Base-by-base conservation (phyloP, 2,888 invertebrate genomes). In the Ypsolopha scabrella region DNA sequence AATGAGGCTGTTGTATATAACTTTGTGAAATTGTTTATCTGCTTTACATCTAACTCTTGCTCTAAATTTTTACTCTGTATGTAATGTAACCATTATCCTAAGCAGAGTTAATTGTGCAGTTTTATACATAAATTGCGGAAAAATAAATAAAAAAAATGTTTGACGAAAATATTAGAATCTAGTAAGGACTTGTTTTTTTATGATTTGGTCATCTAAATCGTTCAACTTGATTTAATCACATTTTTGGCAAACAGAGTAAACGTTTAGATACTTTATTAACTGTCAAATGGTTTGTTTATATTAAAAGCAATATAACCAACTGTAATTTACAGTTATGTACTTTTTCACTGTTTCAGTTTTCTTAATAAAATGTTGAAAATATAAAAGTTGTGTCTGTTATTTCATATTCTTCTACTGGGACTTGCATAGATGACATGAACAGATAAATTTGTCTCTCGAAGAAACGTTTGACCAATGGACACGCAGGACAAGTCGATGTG, bases 341-440 rank as follows among this genome's bases (percentile, higher is more conserved):
- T 86, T 86, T 86, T 86, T 86, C 85, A 85, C 85, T 82, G 85
- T 86, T 86, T 85, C 85, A 79, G 85, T 86, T 86, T 86, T 86
- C 85, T 78, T 81, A 85, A 86, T 85, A 85, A 86, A 86, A 85
- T 81, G 80, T 85, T 85, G 75, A 83, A 85, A 85, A 80, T 77
- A 77, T 43, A 60, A 51, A 49, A 43, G 41, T n/a, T 9, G 48
- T 58, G 45, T 55, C 55, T 60, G 56, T 41, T 34, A 44, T 44
- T 37, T 24, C n/a, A n/a, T n/a, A n/a, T n/a, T n/a, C n/a, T n/a
- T n/a, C n/a, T n/a, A n/a, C 10, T 9, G n/a, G n/a, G n/a, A n/a
- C n/a, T n/a, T n/a, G n/a, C n/a, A n/a, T n/a, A n/a, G n/a, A n/a
- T n/a, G n/a, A n/a, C n/a, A n/a, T n/a, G n/a, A n/a, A n/a, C n/a